Percentiles rank a stretch among this genome's conserved stretches.
These are phyloP conservation scores for Hermaeophaga mercurialis DNA, from an alignment of 2,888 invertebrate genomes.

Conservation along the genomic window DNA sequence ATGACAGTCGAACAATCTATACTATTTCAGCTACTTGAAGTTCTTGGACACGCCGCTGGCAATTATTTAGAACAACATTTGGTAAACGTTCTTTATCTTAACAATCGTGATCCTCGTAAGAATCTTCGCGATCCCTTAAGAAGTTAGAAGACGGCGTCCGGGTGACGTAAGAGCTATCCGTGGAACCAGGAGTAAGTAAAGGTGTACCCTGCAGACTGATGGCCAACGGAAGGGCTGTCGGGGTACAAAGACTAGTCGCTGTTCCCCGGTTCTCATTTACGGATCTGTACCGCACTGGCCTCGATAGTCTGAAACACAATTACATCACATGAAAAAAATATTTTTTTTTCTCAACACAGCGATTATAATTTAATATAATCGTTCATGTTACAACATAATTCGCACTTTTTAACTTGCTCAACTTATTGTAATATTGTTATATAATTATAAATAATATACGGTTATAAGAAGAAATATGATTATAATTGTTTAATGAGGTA, in stretches of 20 bases:
- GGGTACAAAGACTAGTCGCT: constrained; percentile 68
- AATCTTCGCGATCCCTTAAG: constrained; percentile 49
- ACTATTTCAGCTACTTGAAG: too few species aligned
- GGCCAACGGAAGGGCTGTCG: constrained; percentile 75
- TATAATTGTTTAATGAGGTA: too few species aligned
- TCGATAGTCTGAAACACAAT: constrained; percentile 68
- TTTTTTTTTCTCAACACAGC: too few species aligned
- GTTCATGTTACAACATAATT: too few species aligned
- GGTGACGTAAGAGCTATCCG: constrained; percentile 52
- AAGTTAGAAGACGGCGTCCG: constrained; percentile 54
- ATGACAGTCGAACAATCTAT: too few species aligned
- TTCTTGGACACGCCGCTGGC: neutral
- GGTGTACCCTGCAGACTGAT: constrained; percentile 75
- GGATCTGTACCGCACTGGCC: constrained; percentile 72
- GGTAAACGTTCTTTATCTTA: neutral
- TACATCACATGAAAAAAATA: too few species aligned
- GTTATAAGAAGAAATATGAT: too few species aligned
- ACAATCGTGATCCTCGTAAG: constrained; percentile 54
- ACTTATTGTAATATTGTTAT: too few species aligned
- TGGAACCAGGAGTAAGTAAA: constrained; percentile 54
- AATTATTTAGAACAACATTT: neutral
- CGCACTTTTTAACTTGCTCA: too few species aligned
- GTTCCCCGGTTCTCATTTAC: constrained; percentile 74
- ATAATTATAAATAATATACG: too few species aligned
- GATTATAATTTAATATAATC: too few species aligned